Conservation (phyloP, 2,113 vertebrate genomes). For the Hippocampus barbouri region DNA sequence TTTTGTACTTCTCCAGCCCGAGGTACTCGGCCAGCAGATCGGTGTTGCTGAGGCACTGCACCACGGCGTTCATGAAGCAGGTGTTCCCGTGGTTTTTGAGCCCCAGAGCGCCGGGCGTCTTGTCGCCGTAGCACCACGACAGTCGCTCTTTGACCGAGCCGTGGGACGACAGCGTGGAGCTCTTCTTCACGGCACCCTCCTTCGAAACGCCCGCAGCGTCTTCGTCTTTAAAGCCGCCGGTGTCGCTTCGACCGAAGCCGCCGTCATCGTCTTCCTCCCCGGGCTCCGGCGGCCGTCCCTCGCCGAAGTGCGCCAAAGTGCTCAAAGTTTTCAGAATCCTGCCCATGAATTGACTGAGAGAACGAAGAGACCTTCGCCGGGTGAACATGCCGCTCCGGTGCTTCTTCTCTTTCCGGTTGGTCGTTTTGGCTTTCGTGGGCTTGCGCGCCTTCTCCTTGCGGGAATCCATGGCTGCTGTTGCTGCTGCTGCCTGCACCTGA, state of each 20-base stretch:
- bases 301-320: slow-evolving; percentile 74
- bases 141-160: slow-evolving; percentile 66
- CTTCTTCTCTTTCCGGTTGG: slow-evolving; percentile 66
- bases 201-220: slow-evolving; percentile 23
- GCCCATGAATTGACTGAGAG: slow-evolving; percentile 78
- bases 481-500: slow-evolving; percentile 15
- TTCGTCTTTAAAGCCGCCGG: slow-evolving; percentile 53
- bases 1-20: slow-evolving; percentile 79
- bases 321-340: slow-evolving; percentile 78
- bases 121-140: slow-evolving; percentile 72
- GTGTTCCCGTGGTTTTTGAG: slow-evolving; percentile 95
- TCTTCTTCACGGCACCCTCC: slow-evolving; percentile 54
- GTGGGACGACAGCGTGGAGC: slow-evolving; percentile 49
- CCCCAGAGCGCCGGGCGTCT: slow-evolving; percentile 83
- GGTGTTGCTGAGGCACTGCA: slow-evolving; percentile 94
- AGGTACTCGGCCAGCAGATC: slow-evolving; percentile 89
- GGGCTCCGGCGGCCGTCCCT: slow-evolving; percentile 47
- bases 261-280: slow-evolving; percentile 73
- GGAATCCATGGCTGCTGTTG: slow-evolving; percentile 60
- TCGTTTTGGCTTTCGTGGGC: slow-evolving; percentile 59
- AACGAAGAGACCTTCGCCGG: slow-evolving; percentile 73
- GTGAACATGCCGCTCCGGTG: slow-evolving; percentile 55
- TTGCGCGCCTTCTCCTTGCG: slow-evolving; percentile 55
- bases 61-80: slow-evolving; percentile 96
- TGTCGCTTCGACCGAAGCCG: slow-evolving; percentile 53